A percentile compares a stretch with the other conserved stretches of the same genome.
These are phyloP conservation scores for Hiodon tergisus DNA, from an alignment of 2,113 vertebrate species.

Conservation along the genomic window DNA sequence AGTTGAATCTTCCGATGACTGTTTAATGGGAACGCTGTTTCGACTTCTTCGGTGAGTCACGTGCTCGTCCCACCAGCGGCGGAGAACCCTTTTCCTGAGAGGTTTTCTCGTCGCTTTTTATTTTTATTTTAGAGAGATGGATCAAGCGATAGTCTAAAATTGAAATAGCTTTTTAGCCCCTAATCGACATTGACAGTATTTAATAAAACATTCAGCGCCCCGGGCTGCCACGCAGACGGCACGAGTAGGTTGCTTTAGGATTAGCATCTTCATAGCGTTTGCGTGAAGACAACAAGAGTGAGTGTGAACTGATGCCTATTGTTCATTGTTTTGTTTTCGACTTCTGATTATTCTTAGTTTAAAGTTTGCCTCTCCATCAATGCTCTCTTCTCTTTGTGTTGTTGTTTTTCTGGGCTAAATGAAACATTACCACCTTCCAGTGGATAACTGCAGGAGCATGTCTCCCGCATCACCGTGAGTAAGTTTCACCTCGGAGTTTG, in stretches of 20 bases:
- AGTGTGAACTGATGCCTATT: background rate
- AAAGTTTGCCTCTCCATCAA: no score
- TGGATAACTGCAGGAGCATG: no score
- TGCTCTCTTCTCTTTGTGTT: no score
- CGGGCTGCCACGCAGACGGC: background rate
- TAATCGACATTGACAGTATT: constrained; percentile 11
- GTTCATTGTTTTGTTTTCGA: background rate
- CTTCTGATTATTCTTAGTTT: background rate
- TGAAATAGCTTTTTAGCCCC: constrained; percentile 5
- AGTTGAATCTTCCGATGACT: no score
- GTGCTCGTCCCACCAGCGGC: background rate
- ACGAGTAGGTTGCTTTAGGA: background rate
- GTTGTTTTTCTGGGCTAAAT: no score
- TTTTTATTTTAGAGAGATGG: constrained; percentile 1
- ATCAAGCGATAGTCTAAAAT: background rate
- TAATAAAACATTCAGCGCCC: constrained; percentile 13
- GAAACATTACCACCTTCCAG: no score
- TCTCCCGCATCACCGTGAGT: no score
- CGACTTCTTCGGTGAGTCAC: background rate
- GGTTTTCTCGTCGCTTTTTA: no score
- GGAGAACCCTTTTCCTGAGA: background rate
- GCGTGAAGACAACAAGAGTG: background rate
- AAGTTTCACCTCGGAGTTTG: constrained; percentile 13
- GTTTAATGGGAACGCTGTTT: no score
- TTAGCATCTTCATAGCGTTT: background rate